phyloP scores from a whole-genome alignment of 2,113 vertebrate species.

The Axis porcinus region DNA sequence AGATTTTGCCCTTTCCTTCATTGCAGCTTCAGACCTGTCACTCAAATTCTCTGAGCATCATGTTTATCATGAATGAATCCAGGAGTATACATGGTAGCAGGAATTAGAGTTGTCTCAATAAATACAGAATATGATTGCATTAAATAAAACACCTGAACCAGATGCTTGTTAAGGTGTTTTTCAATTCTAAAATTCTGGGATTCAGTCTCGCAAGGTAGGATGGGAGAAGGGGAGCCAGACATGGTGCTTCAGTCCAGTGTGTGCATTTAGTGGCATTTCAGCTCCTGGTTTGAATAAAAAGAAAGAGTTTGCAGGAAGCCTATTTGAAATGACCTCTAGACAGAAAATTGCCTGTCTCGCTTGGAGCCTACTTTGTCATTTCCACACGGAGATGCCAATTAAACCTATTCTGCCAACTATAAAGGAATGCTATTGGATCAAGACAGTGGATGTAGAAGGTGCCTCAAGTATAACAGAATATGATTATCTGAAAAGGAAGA shows the following conservation, averaged over 20 bases:
- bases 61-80: neutral
- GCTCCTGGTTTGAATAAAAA: neutral
- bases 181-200: neutral
- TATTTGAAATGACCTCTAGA: constrained; percentile 25
- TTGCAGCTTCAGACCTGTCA: neutral
- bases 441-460: neutral
- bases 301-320: neutral
- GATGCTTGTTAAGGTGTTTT: neutral
- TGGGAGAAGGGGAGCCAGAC: neutral
- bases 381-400: neutral
- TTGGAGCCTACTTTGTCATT: neutral
- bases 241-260: neutral
- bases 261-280: neutral
- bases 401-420: neutral
- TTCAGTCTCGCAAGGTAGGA: neutral
- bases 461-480: neutral
- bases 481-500: neutral
- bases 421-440: neutral
- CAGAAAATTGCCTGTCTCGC: neutral
- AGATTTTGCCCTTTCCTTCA: neutral
- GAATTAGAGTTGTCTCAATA: neutral
- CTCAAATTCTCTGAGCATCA: neutral
- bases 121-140: neutral
- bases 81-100: neutral
- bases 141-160: neutral